Percentiles rank a stretch among this genome's conserved stretches.
phyloP scores from a whole-genome alignment of 1,140 invertebrate species.

The Magallana angulata region DNA sequence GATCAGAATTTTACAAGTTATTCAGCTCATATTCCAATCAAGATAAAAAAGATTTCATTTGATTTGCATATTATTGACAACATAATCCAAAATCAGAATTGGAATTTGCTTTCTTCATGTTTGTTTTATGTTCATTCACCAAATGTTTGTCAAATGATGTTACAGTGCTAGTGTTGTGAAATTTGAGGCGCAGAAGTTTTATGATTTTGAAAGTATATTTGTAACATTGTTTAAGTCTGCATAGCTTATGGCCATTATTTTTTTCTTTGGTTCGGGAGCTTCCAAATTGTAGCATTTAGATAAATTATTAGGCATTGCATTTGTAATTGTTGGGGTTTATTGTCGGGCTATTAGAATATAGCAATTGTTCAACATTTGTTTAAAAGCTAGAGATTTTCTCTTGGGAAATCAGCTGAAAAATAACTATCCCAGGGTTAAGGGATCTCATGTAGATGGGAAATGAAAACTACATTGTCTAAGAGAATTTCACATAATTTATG shows the following conservation, averaged over 20 bases:
- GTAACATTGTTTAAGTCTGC: background rate
- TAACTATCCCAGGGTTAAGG: slow-evolving; percentile 4
- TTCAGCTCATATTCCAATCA: too few species aligned
- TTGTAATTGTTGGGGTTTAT: slow-evolving; percentile 32
- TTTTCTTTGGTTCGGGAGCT: slow-evolving; percentile 5
- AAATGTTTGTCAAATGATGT: too few species aligned
- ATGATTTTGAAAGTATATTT: slow-evolving; percentile 18
- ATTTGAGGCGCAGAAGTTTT: background rate
- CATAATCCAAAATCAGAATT: too few species aligned
- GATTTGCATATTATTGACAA: too few species aligned
- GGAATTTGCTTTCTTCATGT: too few species aligned
- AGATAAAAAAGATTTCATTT: too few species aligned
- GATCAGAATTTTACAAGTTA: too few species aligned
- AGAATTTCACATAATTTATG: slow-evolving; percentile 4
- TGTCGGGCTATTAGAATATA: slow-evolving; percentile 10
- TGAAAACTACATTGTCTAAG: background rate
- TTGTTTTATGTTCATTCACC: too few species aligned
- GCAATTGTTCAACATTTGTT: slow-evolving; percentile 31
- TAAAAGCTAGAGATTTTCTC: slow-evolving; percentile 28
- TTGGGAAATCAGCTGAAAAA: slow-evolving; percentile 23
- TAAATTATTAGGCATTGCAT: slow-evolving; percentile 15
- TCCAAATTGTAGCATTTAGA: background rate
- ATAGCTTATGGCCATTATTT: background rate
- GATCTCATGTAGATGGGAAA: background rate
- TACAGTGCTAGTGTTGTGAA: background rate